These are phyloP conservation scores for Pristis pectinata DNA, from an alignment of 2,797 vertebrate species.

Conservation along the genomic window DNA sequence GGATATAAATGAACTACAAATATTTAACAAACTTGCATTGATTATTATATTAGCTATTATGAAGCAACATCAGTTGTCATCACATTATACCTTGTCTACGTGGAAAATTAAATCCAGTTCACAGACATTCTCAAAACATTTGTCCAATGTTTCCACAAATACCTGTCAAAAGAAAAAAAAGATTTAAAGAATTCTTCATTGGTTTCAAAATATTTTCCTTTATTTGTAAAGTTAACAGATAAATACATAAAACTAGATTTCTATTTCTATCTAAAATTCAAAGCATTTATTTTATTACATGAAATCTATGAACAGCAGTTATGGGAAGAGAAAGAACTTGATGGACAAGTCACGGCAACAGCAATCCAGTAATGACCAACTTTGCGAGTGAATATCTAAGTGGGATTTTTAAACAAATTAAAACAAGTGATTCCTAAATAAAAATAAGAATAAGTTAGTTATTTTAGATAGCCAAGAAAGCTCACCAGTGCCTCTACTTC, in stretches of 20 bases:
- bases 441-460: neutral
- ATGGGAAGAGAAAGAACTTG: neutral
- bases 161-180: slow-evolving; percentile 62
- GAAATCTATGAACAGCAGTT: neutral
- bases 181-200: neutral
- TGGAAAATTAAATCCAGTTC: slow-evolving; percentile 98
- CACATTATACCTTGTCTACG: slow-evolving; percentile 82
- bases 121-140: slow-evolving; percentile 98
- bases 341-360: neutral
- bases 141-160: slow-evolving; percentile 97
- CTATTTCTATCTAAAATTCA: neutral
- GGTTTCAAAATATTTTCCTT: neutral
- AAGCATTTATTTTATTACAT: neutral
- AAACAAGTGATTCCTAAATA: neutral
- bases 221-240: neutral
- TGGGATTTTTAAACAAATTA: neutral
- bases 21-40: neutral
- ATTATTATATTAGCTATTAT: no score
- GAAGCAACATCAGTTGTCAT: neutral
- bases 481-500: no score
- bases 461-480: no score
- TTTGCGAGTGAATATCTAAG: neutral
- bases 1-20: neutral
- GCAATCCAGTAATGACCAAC: neutral
- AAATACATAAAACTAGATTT: neutral